phyloP scores from a whole-genome alignment of 2,113 vertebrate species.

The Nesogale talazaci region DNA sequence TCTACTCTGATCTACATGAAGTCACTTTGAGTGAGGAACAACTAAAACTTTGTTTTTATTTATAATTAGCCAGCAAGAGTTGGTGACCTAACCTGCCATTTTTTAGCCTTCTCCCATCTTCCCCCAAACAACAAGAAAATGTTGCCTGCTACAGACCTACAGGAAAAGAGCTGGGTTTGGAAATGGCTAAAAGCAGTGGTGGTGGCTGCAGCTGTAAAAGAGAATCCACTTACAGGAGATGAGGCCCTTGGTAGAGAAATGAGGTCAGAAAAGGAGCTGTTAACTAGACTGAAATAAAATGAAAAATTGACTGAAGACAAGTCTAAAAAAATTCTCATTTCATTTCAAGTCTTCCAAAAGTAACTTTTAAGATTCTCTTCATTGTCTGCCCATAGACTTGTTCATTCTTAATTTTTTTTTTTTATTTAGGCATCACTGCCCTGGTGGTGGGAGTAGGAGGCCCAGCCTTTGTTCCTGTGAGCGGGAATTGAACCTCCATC shows the following conservation, averaged over 20 bases:
- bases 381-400: too few species aligned
- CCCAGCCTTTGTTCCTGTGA: too few species aligned
- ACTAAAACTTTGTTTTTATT: background rate
- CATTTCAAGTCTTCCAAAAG: conserved; percentile 46
- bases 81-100: background rate
- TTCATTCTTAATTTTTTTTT: too few species aligned
- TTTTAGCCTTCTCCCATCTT: too few species aligned
- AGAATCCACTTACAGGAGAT: background rate
- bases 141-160: background rate
- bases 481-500: too few species aligned
- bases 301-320: background rate
- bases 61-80: background rate
- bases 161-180: background rate
- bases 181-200: background rate
- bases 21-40: background rate
- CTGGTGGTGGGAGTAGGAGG: too few species aligned
- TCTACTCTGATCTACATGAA: background rate
- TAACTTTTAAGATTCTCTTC: background rate
- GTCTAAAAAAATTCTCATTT: background rate
- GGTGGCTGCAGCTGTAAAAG: background rate
- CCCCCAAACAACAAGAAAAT: background rate
- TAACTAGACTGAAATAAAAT: background rate
- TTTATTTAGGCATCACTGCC: too few species aligned
- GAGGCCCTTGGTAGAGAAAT: background rate
- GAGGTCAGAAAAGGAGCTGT: background rate